A percentile compares a stretch with the other conserved stretches of the same genome.
phyloP scores from a whole-genome alignment of 2,113 vertebrate genomes.

The Phyllopteryx taeniolatus region DNA sequence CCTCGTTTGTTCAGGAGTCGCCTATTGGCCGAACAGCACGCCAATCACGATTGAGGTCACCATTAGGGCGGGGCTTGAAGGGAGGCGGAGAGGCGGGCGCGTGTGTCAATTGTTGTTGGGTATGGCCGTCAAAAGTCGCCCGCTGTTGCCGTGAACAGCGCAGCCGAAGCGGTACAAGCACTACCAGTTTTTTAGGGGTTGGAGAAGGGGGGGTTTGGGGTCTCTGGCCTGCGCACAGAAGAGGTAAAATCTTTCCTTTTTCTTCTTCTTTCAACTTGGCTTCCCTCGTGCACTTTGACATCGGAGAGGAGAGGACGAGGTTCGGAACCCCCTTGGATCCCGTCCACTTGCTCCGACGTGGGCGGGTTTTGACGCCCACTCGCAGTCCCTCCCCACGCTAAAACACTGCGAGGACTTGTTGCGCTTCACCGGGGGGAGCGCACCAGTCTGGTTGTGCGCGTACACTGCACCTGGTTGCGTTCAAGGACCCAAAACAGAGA shows the following conservation, averaged over 20 bases:
- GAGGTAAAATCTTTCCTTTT: not conserved
- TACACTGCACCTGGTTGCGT: conserved; percentile 14
- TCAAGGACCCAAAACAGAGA: not conserved
- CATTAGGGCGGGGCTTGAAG: conserved; percentile 35
- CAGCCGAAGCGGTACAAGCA: not conserved
- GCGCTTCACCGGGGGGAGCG: conserved; percentile 50
- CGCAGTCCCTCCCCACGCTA: not conserved
- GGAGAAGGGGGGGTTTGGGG: not conserved
- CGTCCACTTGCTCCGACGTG: not conserved
- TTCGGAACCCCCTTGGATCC: not conserved
- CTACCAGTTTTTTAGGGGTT: not conserved
- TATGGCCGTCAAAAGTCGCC: conserved; percentile 57
- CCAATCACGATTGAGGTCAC: conserved; percentile 45
- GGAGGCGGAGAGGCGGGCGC: conserved; percentile 27
- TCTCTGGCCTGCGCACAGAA: not conserved
- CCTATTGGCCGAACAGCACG: conserved; percentile 48
- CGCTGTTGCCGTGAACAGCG: conserved; percentile 22
- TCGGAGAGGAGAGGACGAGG: conserved; percentile 1
- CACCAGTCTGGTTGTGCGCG: conserved; percentile 27
- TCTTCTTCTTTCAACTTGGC: not conserved
- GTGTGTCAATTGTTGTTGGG: conserved; percentile 59
- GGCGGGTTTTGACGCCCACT: not conserved
- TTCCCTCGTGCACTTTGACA: conserved; percentile 39
- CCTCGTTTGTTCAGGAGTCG: not conserved
- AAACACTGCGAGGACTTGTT: conserved; percentile 63